Conservation (phyloP, 2,797 vertebrate species). For the Lateolabrax maculatus region DNA sequence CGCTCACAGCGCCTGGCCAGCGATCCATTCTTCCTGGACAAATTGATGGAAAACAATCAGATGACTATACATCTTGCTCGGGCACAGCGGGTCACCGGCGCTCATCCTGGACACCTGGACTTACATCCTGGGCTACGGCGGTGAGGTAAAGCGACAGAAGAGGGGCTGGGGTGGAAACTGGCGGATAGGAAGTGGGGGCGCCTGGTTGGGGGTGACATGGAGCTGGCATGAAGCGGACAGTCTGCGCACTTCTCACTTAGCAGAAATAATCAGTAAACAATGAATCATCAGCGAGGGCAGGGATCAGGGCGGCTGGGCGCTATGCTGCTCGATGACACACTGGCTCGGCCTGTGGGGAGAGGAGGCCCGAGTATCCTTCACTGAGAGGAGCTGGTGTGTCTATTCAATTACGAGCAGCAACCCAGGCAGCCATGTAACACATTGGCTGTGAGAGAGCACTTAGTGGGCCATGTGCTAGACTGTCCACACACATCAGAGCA, state of each 20-base stretch:
- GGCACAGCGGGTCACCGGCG: constrained; percentile 72
- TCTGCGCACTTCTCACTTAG: constrained; percentile 70
- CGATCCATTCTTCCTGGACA: constrained; percentile 97
- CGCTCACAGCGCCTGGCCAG: constrained; percentile 93
- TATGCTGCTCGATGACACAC: constrained; percentile 43
- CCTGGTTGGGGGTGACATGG: constrained; percentile 43
- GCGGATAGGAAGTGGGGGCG: constrained; percentile 65
- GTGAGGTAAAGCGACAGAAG: constrained; percentile 50
- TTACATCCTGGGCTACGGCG: constrained; percentile 76
- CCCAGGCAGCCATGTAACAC: constrained; percentile 74
- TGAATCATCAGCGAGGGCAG: constrained; percentile 65
- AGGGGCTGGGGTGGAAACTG: constrained; percentile 46
- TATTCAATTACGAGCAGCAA: constrained; percentile 77
- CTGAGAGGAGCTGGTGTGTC: constrained; percentile 71
- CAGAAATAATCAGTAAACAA: constrained; percentile 76
- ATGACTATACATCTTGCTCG: constrained; percentile 89
- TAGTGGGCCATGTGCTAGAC: constrained; percentile 69
- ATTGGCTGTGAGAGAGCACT: constrained; percentile 77
- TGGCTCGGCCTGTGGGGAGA: constrained; percentile 56
- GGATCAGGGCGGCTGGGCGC: constrained; percentile 53
- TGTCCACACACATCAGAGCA: constrained; percentile 79
- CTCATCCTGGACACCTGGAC: constrained; percentile 85
- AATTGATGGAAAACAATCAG: constrained; percentile 96
- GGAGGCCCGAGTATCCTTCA: constrained; percentile 66
- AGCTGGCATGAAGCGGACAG: constrained; percentile 53